Conservation (phyloP, 2,113 vertebrate species). For the Euleptes europaea region DNA sequence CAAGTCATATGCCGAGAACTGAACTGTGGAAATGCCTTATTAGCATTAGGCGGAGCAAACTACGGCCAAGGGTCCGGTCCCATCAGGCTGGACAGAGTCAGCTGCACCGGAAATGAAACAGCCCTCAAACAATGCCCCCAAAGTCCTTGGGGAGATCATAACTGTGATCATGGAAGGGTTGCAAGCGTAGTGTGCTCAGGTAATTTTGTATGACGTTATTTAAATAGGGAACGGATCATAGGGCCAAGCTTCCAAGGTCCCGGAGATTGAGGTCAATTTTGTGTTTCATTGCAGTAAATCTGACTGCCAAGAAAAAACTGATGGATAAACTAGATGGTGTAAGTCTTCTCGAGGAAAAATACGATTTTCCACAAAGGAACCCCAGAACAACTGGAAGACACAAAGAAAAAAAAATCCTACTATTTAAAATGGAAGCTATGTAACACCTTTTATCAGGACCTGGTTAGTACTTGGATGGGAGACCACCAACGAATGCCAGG, state of each 20-base stretch:
- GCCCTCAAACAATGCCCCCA: conserved; percentile 9
- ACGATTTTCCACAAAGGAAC: not conserved
- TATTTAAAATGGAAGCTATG: not conserved
- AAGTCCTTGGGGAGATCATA: not conserved
- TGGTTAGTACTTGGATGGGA: too few relatives aligned
- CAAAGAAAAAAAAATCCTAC: not conserved
- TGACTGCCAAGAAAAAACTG: not conserved
- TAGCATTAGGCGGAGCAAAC: not conserved
- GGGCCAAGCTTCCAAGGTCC: too few relatives aligned
- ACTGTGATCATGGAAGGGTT: conserved; percentile 5
- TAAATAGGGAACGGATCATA: too few relatives aligned
- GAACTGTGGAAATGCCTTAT: conserved; percentile 31
- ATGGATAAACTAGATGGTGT: not conserved
- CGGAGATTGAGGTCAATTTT: not conserved
- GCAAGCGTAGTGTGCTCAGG: conserved; percentile 41
- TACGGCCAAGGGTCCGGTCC: not conserved
- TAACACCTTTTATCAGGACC: too few relatives aligned
- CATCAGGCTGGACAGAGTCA: conserved; percentile 21
- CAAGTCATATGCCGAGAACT: conserved; percentile 53
- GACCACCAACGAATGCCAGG: too few relatives aligned
- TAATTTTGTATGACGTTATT: not conserved
- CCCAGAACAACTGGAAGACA: not conserved
- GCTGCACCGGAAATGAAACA: conserved; percentile 15
- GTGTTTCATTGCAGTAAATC: not conserved
- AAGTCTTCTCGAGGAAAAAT: not conserved